Evolutionary conservation across 2,888 invertebrate genomes (phyloP).

Genomic region (Epistrophe grossulariae): DNA sequence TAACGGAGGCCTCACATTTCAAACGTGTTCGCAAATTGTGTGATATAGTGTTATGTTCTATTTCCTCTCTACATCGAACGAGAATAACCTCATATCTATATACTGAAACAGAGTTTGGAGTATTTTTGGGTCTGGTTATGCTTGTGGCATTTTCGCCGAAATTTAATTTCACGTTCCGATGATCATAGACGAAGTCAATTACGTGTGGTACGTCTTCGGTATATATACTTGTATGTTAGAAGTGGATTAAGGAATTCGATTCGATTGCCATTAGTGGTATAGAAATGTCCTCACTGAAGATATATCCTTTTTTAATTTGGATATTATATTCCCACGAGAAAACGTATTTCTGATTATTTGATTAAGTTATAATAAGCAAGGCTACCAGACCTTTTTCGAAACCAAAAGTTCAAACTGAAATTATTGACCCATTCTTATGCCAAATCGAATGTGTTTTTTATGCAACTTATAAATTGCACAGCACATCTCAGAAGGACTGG

Average conservation of each 20-base stretch:
- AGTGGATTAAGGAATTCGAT: background rate
- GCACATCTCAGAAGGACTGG: too few species aligned
- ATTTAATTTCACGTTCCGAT: constrained; percentile 71
- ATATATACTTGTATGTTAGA: background rate
- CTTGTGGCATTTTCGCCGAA: constrained; percentile 51
- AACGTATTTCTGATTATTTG: background rate
- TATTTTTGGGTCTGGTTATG: constrained; percentile 26
- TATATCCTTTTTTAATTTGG: background rate
- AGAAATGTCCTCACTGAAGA: background rate
- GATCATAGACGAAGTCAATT: constrained; percentile 65
- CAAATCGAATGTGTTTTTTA: too few species aligned
- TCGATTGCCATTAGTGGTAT: background rate
- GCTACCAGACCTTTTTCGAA: too few species aligned
- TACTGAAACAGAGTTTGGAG: constrained; percentile 17
- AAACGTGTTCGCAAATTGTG: constrained; percentile 4
- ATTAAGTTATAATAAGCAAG: background rate
- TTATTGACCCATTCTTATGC: too few species aligned
- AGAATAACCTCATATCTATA: constrained; percentile 14
- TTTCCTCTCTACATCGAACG: background rate
- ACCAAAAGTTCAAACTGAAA: too few species aligned
- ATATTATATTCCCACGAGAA: background rate
- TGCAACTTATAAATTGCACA: too few species aligned
- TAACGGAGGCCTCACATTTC: background rate
- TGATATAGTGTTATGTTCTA: constrained; percentile 7
- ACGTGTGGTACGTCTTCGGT: background rate